Evolutionary conservation across 23 tunicate species (phyloP).

Genomic region (Corella eumyota): DNA sequence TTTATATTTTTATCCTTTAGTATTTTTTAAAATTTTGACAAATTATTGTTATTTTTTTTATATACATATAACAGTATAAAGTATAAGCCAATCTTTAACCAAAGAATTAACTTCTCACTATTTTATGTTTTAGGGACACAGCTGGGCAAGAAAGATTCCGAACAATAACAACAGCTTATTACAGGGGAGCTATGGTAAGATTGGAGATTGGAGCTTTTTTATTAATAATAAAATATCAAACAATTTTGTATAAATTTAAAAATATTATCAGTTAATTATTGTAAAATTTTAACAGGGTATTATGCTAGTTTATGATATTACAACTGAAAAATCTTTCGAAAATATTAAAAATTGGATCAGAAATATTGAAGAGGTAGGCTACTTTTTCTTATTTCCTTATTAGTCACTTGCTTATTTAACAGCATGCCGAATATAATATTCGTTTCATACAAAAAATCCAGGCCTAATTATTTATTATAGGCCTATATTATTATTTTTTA

Average conservation of each 20-base stretch:
- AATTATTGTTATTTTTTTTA: no score
- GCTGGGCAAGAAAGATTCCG: constrained; percentile 98
- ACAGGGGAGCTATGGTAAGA: constrained; percentile 95
- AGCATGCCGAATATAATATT: neutral
- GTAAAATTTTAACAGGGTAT: constrained; percentile 58
- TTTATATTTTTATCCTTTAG: no score
- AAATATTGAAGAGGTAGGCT: constrained; percentile 80
- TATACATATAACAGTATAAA: no score
- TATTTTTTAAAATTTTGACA: no score
- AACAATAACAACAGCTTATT: constrained; percentile 97
- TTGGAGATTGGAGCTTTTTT: no score
- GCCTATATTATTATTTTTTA: neutral
- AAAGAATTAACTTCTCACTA: no score
- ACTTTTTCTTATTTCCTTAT: neutral
- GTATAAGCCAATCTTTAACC: no score
- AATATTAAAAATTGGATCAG: constrained; percentile 94
- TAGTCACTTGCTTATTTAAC: neutral
- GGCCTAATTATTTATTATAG: neutral
- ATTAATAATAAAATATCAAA: no score
- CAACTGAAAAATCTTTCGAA: constrained; percentile 85
- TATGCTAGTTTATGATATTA: constrained; percentile 92
- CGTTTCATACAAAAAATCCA: neutral
- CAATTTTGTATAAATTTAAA: no score
- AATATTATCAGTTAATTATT: no score
- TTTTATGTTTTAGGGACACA: constrained; percentile 93